Evolutionary conservation across 2,113 vertebrate species (phyloP).

Genomic region (Columba livia): DNA sequence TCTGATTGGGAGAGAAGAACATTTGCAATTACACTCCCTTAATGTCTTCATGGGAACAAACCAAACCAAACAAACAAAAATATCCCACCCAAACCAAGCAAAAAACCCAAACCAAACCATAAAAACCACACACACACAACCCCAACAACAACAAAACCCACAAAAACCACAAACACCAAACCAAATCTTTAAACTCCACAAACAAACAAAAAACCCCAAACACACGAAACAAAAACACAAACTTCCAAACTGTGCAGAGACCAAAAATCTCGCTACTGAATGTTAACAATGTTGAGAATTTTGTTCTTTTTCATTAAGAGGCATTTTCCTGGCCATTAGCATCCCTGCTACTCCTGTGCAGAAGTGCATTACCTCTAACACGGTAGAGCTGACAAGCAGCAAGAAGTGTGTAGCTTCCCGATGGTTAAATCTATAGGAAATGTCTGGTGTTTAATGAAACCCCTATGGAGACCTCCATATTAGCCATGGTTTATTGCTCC

Average conservation of each 20-base stretch:
- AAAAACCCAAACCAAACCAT: too few relatives aligned
- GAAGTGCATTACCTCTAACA: constrained; percentile 45
- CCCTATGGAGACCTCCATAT: constrained; percentile 67
- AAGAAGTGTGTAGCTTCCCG: background rate
- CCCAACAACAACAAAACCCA: too few relatives aligned
- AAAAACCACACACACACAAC: too few relatives aligned
- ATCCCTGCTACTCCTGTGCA: background rate
- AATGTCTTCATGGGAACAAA: background rate
- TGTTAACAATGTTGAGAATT: background rate
- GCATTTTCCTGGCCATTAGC: constrained; percentile 42
- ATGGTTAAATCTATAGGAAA: constrained; percentile 56
- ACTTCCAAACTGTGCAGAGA: background rate
- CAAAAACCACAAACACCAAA: too few relatives aligned
- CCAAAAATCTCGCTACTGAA: background rate
- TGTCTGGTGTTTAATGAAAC: constrained; percentile 71
- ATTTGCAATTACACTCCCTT: background rate
- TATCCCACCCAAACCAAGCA: too few relatives aligned
- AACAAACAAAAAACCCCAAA: background rate
- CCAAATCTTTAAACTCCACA: too few relatives aligned
- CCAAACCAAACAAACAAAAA: background rate
- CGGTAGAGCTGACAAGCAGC: background rate
- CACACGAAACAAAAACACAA: background rate
- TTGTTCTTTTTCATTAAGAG: background rate
- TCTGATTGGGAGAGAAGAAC: background rate
- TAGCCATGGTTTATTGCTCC: constrained; percentile 70